phyloP scores from a whole-genome alignment of 2,888 invertebrate species.

The Drosophila koepferae region DNA sequence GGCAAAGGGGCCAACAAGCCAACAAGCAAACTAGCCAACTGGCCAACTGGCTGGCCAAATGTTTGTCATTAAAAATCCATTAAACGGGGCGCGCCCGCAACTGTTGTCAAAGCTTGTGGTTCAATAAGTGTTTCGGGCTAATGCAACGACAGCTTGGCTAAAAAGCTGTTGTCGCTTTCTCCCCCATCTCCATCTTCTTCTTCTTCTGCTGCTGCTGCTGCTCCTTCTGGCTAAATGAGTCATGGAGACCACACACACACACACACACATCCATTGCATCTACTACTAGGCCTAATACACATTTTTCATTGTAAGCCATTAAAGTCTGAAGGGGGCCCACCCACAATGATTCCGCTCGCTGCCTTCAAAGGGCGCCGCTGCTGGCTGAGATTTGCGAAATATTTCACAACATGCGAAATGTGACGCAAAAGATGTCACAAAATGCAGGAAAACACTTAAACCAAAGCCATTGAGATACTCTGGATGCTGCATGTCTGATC shows the following conservation, averaged over 20 bases:
- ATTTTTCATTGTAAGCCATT: conserved; percentile 72
- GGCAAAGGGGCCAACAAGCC: conserved; percentile 7
- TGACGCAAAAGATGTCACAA: conserved; percentile 75
- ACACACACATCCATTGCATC: conserved; percentile 10
- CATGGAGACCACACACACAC: conserved; percentile 27
- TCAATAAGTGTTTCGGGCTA: conserved; percentile 29
- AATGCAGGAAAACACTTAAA: conserved; percentile 73
- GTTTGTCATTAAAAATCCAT: conserved; percentile 76
- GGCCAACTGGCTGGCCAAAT: conserved; percentile 30
- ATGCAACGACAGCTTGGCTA: conserved; percentile 40
- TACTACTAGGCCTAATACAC: conserved; percentile 21
- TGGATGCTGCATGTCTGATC: conserved; percentile 6
- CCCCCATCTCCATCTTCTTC: too few relatives aligned
- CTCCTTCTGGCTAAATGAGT: conserved; percentile 26
- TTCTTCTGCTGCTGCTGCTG: too few relatives aligned
- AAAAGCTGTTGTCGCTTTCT: conserved; percentile 8
- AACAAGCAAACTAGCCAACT: conserved; percentile 13
- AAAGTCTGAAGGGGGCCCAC: conserved; percentile 58
- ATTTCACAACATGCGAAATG: conserved; percentile 77
- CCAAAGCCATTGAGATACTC: conserved; percentile 10
- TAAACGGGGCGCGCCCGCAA: conserved; percentile 55
- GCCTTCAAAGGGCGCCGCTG: conserved; percentile 68
- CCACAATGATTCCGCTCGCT: conserved; percentile 52
- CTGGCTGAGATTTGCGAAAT: conserved; percentile 77
- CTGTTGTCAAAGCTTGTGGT: conserved; percentile 66